Evolutionary conservation across 2,113 vertebrate species (phyloP).

Genomic region (Gallinago undulata): DNA sequence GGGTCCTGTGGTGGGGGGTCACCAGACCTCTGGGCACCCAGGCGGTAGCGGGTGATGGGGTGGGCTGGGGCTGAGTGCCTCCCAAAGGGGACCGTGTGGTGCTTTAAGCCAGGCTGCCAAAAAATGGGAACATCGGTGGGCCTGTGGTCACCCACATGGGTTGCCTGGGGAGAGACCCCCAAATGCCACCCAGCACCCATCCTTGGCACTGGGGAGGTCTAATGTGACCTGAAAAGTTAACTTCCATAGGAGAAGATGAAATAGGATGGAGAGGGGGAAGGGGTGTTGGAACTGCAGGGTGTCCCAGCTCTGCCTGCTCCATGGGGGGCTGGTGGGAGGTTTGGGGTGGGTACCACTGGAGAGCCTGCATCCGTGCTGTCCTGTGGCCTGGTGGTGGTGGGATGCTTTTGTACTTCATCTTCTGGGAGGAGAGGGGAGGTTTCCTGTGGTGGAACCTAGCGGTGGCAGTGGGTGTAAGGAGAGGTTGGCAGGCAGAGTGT

Average conservation of each 20-base stretch:
- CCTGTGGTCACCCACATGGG: fast-evolving
- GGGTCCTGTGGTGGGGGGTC: neutral
- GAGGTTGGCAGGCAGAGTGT: neutral
- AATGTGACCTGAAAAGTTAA: neutral
- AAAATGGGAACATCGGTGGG: neutral
- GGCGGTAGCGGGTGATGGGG: neutral
- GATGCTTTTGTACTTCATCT: neutral
- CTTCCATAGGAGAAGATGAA: neutral
- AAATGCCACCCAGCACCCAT: neutral
- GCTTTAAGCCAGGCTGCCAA: neutral
- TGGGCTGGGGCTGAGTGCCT: neutral
- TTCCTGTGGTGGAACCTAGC: neutral
- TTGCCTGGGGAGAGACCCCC: neutral
- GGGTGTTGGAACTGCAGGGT: neutral
- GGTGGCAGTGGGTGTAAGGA: neutral
- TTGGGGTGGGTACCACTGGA: neutral
- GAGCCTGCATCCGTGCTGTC: neutral
- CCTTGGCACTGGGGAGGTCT: neutral
- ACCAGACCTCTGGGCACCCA: neutral
- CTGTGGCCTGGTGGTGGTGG: fast-evolving
- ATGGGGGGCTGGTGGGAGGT: fast-evolving
- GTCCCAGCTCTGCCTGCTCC: neutral
- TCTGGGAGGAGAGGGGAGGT: neutral
- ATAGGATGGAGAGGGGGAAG: fast-evolving
- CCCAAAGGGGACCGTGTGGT: fast-evolving